These are phyloP conservation scores for Elgonia sp. DNA, from an alignment of 2,888 invertebrate species.

Conservation along the genomic window DNA sequence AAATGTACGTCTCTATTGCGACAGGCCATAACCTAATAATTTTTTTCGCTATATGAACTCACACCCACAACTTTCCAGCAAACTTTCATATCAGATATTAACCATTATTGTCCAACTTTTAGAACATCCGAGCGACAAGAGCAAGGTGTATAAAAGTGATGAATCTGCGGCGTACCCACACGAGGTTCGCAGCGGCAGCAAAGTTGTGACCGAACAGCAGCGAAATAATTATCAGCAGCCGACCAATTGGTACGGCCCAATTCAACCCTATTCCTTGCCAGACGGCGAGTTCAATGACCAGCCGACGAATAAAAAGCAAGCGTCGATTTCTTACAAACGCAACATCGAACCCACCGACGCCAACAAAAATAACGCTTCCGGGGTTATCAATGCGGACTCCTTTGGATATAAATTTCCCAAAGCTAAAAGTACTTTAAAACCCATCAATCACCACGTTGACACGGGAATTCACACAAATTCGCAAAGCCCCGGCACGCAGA, in stretches of 20 bases:
- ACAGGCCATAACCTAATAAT: too few species aligned
- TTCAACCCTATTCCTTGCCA: constrained; percentile 14
- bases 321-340: constrained; percentile 60
- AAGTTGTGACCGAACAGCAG: constrained; percentile 30
- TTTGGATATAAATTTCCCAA: constrained; percentile 79
- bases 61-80: too few species aligned
- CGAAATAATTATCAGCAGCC: constrained; percentile 44
- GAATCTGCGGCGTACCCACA: constrained; percentile 57
- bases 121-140: constrained; percentile 78
- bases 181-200: constrained; percentile 38
- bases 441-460: constrained; percentile 64
- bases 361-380: constrained; percentile 55
- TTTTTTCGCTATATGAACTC: too few species aligned
- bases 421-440: constrained; percentile 70
- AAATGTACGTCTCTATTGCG: too few species aligned
- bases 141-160: constrained; percentile 80
- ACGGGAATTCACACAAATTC: constrained; percentile 67
- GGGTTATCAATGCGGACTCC: constrained; percentile 71
- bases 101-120: constrained; percentile 53
- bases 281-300: constrained; percentile 45
- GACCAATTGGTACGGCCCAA: constrained; percentile 38
- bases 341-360: constrained; percentile 42
- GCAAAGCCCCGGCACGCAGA: constrained; percentile 59
- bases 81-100: background rate
- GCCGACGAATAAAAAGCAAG: constrained; percentile 37